phyloP scores from a whole-genome alignment of 2,797 vertebrate genomes.

The Girardinus metallicus region DNA sequence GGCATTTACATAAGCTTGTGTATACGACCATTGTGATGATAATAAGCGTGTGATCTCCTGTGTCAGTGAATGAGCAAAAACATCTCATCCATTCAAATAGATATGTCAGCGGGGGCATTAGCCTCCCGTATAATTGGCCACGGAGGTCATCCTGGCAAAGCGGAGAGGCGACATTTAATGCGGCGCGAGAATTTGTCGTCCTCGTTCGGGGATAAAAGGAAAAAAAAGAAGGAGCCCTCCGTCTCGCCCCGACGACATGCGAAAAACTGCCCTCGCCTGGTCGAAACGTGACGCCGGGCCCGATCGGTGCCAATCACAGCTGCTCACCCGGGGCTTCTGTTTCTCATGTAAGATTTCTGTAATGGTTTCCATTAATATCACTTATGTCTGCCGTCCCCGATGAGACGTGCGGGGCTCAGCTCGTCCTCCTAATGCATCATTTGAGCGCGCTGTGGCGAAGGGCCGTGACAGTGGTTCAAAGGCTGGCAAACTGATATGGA shows the following conservation, averaged over 20 bases:
- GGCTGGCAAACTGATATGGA: slow-evolving; percentile 51
- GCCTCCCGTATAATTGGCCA: slow-evolving; percentile 73
- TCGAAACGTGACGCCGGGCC: slow-evolving; percentile 46
- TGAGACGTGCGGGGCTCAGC: slow-evolving; percentile 12
- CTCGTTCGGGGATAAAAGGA: slow-evolving; percentile 17
- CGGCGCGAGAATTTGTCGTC: slow-evolving; percentile 65
- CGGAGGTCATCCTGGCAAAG: slow-evolving; percentile 73
- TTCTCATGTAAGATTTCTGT: slow-evolving; percentile 52
- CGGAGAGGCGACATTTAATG: slow-evolving; percentile 60
- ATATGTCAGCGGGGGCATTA: slow-evolving; percentile 72
- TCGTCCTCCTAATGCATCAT: slow-evolving; percentile 56
- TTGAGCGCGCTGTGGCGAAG: slow-evolving; percentile 54
- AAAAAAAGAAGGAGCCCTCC: background rate
- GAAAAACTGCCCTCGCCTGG: slow-evolving; percentile 38
- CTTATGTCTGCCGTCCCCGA: slow-evolving; percentile 46
- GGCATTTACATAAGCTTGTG: slow-evolving; percentile 77
- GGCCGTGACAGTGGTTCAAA: slow-evolving; percentile 38
- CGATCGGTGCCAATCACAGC: slow-evolving; percentile 21
- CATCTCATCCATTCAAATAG: slow-evolving; percentile 74
- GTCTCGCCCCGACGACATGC: slow-evolving; percentile 25
- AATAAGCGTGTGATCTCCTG: slow-evolving; percentile 76
- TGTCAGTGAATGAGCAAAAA: slow-evolving; percentile 69
- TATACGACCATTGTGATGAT: slow-evolving; percentile 72
- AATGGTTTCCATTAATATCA: slow-evolving; percentile 71
- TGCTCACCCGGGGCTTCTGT: slow-evolving; percentile 37